These are phyloP conservation scores for Ophthalmolycus amberensis DNA, from an alignment of 2,113 vertebrate genomes.

Conservation along the genomic window DNA sequence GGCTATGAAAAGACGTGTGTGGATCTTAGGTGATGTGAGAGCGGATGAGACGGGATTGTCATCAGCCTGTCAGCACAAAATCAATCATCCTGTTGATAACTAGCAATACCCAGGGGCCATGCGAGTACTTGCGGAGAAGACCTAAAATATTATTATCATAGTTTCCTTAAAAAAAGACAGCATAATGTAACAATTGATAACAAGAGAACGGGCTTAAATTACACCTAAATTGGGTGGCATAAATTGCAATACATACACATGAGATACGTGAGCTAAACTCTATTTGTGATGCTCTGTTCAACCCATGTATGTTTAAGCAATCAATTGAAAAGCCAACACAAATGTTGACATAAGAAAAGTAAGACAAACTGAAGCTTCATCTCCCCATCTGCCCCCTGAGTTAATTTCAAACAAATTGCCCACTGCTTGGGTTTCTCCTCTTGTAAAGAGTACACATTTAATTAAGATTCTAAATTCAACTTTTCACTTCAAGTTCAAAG, in stretches of 20 bases:
- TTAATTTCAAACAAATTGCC: constrained; percentile 65
- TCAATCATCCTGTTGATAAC: constrained; percentile 74
- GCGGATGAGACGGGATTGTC: constrained; percentile 70
- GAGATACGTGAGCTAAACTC: background rate
- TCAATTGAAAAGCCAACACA: constrained; percentile 38
- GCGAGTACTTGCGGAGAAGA: constrained; percentile 20
- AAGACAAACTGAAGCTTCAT: constrained; percentile 49
- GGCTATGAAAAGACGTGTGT: constrained; percentile 67
- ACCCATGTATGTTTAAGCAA: constrained; percentile 33
- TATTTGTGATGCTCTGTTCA: constrained; percentile 1
- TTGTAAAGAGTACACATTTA: constrained; percentile 62
- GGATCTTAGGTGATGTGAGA: constrained; percentile 68
- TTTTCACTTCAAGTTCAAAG: constrained; percentile 73
- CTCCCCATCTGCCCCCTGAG: constrained; percentile 53
- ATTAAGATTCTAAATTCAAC: constrained; percentile 63
- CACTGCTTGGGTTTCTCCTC: constrained; percentile 45
- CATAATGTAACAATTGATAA: background rate
- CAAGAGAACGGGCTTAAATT: background rate
- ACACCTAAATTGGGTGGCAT: background rate
- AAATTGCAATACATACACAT: background rate
- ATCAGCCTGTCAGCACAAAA: constrained; percentile 74
- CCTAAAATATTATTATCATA: constrained; percentile 31
- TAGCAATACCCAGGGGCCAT: constrained; percentile 34
- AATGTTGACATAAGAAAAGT: constrained; percentile 50
- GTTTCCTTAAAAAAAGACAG: constrained; percentile 4